A percentile compares a stretch with the other conserved stretches of the same genome.
These are phyloP conservation scores for Rhorus exstirpatorius DNA, from an alignment of 2,888 invertebrate species.

Conservation along the genomic window DNA sequence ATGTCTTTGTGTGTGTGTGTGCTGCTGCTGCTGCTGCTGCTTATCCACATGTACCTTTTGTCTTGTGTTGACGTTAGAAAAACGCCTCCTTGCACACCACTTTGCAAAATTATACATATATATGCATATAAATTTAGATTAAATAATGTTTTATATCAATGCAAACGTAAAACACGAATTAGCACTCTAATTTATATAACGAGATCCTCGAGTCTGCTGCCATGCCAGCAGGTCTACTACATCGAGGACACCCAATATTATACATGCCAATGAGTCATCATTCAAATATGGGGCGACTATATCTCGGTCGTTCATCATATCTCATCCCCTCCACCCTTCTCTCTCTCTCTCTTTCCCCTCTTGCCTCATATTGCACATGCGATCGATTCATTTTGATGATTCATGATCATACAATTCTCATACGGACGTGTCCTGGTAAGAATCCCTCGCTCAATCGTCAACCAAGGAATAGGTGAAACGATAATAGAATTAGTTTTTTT, in stretches of 20 bases:
- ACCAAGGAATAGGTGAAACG: no score
- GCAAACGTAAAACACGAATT: slow-evolving; percentile 56
- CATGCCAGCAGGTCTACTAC: slow-evolving; percentile 70
- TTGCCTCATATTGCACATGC: slow-evolving; percentile 49
- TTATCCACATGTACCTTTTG: slow-evolving; percentile 45
- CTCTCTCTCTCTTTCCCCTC: slow-evolving; percentile 16
- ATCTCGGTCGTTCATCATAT: slow-evolving; percentile 59
- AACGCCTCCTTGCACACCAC: slow-evolving; percentile 61
- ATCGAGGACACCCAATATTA: slow-evolving; percentile 52
- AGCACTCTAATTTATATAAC: slow-evolving; percentile 59
- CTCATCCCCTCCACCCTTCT: neutral
- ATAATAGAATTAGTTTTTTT: neutral
- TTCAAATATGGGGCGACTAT: slow-evolving; percentile 22
- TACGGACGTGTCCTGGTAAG: slow-evolving; percentile 42
- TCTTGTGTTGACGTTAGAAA: slow-evolving; percentile 48
- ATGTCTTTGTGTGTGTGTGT: slow-evolving; percentile 9
- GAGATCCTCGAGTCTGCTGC: slow-evolving; percentile 67
- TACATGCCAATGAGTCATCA: slow-evolving; percentile 28
- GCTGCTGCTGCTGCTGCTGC: no score
- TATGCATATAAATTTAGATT: slow-evolving; percentile 45
- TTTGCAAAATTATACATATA: slow-evolving; percentile 55
- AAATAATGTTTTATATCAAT: slow-evolving; percentile 37
- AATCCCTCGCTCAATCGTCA: slow-evolving; percentile 49
- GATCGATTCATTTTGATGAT: neutral
- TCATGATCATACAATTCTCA: neutral